Evolutionary conservation across 2,888 invertebrate genomes (phyloP), one percentile per base, ranked within the genome.

Genomic region (Mechanitis mazaeus): DNA sequence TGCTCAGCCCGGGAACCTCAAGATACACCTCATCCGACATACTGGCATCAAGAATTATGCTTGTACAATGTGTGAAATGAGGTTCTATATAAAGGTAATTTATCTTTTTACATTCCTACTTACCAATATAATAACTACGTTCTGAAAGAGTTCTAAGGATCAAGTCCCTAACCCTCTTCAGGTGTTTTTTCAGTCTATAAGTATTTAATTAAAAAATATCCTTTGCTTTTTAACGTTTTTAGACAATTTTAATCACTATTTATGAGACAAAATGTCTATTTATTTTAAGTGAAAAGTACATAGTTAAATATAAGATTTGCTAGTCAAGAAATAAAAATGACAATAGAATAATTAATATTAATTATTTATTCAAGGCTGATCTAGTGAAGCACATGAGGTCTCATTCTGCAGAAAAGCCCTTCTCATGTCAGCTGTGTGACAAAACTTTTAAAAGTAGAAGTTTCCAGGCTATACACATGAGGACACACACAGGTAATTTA

Each of bases 371-470:
- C 7, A 76, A 89, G 89, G 85, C 87, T 7, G 90, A 89, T 59
- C 72, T 90, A 0, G 82, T 84, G 68, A 90, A 90, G 61, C 91
- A 91, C 68, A 88, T 89, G 90, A 75, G 84, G 2, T 88, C 90
- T 61, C 97, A 97, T 85, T 96, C 96, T 0, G 92, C 94, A 5
- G 95, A 95, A 75, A 96, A 96, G 78, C 96, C 96, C 0, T 96
- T 95, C 85, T 94, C 94, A 71, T 97, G 96, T 75, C 92, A 93
- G 69, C 93, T 94, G 38, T 97, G 97, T 76, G 95, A 95, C 54
- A 97, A 97, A 79, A 94, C 95, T 1, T 97, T 97, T 89, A 97
- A 96, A 83, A 92, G 95, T 59, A 95, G 95, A 70, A 95, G 95
- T 58, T 96, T 96, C 33, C 91, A 95, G 64, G 94, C 95, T 72